A percentile compares a stretch with the other conserved stretches of the same genome.
Conservation (phyloP, 1,140 invertebrate genomes). For the Penaeus indicus region DNA sequence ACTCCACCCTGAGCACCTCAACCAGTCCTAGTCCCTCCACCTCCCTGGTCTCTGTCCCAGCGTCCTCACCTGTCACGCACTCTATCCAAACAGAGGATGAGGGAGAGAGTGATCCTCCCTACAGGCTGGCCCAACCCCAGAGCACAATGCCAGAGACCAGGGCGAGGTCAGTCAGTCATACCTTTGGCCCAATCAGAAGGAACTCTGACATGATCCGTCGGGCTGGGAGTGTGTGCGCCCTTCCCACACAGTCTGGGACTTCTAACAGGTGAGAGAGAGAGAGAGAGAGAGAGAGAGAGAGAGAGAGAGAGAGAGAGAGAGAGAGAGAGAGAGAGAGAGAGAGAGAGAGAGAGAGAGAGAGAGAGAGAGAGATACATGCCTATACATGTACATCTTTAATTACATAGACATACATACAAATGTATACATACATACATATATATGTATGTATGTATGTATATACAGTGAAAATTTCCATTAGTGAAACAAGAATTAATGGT, state of each 20-base stretch:
- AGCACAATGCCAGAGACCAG: not conserved
- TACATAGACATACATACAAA: too few species aligned
- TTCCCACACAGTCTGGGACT: conserved; percentile 37
- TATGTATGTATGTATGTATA: too few species aligned
- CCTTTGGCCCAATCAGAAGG: conserved; percentile 10
- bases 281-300: too few species aligned
- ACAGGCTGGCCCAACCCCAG: conserved; percentile 23
- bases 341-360: too few species aligned
- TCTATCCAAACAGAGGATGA: not conserved
- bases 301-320: too few species aligned
- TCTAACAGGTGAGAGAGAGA: too few species aligned
- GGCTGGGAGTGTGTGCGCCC: conserved; percentile 52
- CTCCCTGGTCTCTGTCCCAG: conserved; percentile 8
- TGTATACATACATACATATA: too few species aligned
- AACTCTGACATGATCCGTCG: conserved; percentile 39
- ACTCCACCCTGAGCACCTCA: conserved; percentile 47
- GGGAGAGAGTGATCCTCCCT: conserved; percentile 39
- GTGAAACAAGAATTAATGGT: too few species aligned
- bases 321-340: too few species aligned
- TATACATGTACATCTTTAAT: too few species aligned
- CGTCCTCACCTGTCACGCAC: not conserved
- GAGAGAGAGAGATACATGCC: too few species aligned
- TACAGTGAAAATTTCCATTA: too few species aligned
- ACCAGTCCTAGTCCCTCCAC: conserved; percentile 39
- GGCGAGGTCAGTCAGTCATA: not conserved